Evolutionary conservation across 2,113 vertebrate genomes (phyloP), one percentile per base, ranked within the genome.

Genomic region (Ochotona curzoniae): DNA sequence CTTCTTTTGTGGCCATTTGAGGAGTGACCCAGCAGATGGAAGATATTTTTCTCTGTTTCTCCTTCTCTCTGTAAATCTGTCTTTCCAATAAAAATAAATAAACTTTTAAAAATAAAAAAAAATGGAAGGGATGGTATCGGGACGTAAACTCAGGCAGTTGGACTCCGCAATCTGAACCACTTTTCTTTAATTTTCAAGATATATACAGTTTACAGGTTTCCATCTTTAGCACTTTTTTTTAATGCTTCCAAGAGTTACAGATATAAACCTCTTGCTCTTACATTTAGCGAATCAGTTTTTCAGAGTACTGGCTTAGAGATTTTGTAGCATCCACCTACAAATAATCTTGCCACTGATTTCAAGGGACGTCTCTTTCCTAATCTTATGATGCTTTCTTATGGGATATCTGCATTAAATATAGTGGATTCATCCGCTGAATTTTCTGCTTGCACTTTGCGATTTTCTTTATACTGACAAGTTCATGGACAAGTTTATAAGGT

Each of bases 151-250:
- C 81, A 32, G 4, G 51, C 28, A 32, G 6, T 28, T 49, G n/a
- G 21, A 60, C 23, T n/a, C 15, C 49, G 49, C 13, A 35, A n/a
- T 75, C 23, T 71, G 25, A 75, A 60, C 21, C 11, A 21, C 32
- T 79, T 35, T 86, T 44, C 75, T 81, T 73, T 28, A 84, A 51
- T 73, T 93, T 93, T 88, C 32, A 78, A 73, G 9, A 26, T 88
- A 30, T 17, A 30, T 21, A 61, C 80, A 15, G 8, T 57, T 93
- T 88, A 47, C 1, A 26, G 13, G 32, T 88, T 64, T 2, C 30
- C n/a, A 8, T 89, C 51, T 69, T 76, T 6, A 30, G 54, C 1
- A 30, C 38, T 79, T 91, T 82, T 30, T 44, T 92, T 84, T 23
- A 14, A 38, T 47, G 47, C 0, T 28, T 87, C 32, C 63, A 12